Base-by-base conservation (phyloP, 2,797 vertebrate genomes). In the Rhinatrema bivittatum region DNA sequence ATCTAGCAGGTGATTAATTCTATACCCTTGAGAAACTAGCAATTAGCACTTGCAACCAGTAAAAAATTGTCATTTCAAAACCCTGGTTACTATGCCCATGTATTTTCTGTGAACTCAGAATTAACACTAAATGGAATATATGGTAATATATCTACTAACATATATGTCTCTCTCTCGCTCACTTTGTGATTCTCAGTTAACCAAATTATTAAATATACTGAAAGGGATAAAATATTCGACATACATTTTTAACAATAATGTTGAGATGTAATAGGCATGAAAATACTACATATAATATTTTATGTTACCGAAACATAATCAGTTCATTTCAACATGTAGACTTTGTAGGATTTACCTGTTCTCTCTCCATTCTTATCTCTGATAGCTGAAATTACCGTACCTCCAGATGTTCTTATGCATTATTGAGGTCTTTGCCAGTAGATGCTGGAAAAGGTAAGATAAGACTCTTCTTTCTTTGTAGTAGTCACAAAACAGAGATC, bases 1-100 rank as follows among this genome's bases (percentile, higher is more conserved):
- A 90, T 86, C 82, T 86, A 94, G 87, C 79, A 87, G 85, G 91
- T 97, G 92, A 98, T 97, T 98, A 96, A 97, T 97, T 93, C 88
- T 82, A 86, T 86, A 84, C 90, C 89, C 88, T 81, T 69, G 85
- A 91, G 88, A 78, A 91, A 86, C 81, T 84, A 83, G 81, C 87
- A 87, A 87, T 85, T 86, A 86, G 84, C 84, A 87, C 81, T 87
- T 78, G 81, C 85, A 88, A 89, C 86, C 76, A 78, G 80, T 79
- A 79, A 81, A 81, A 85, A 85, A 84, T 76, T 82, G 85, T 78
- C 74, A 82, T 82, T 87, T 81, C 76, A 75, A 79, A 71, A 60
- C 62, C 76, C 68, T 81, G 78, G 85, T 85, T 85, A 81, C 77
- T 74, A 70, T 84, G 72, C 65, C 69, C 65, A 16, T 81, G 82